These are phyloP conservation scores for Blastobasis adustella DNA, from an alignment of 2,888 invertebrate genomes.

Conservation along the genomic window DNA sequence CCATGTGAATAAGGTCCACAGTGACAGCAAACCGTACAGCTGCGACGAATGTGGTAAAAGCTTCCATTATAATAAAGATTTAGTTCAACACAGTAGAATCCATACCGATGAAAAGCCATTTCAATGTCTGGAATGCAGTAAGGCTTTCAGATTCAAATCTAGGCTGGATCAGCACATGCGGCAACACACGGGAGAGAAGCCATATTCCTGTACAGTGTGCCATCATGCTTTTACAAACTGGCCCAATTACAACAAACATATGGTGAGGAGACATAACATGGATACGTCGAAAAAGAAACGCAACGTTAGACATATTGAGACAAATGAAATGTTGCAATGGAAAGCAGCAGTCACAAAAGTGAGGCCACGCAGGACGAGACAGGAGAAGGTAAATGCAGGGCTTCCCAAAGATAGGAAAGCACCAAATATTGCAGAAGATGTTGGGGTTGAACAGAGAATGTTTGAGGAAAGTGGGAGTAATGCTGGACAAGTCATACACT, in stretches of 20 bases:
- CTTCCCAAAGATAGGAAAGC: background rate
- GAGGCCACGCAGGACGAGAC: conserved; percentile 42
- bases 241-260: conserved; percentile 86
- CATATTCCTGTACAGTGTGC: conserved; percentile 81
- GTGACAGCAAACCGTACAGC: conserved; percentile 37
- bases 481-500: background rate
- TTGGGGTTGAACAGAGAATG: background rate
- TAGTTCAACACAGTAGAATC: conserved; percentile 83
- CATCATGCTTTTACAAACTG: conserved; percentile 81
- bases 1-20: conserved; percentile 36
- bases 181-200: conserved; percentile 79
- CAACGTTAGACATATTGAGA: conserved; percentile 42
- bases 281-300: conserved; percentile 43
- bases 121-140: conserved; percentile 80
- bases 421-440: background rate
- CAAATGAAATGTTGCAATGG: conserved; percentile 31
- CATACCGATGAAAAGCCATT: conserved; percentile 87
- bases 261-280: conserved; percentile 81
- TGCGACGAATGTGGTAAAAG: conserved; percentile 62
- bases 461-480: background rate
- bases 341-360: conserved; percentile 29
- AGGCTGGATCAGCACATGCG: conserved; percentile 80
- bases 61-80: conserved; percentile 79
- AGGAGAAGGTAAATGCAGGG: conserved; percentile 17
- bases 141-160: conserved; percentile 80